Evolutionary conservation across 2,113 vertebrate species (phyloP).

Genomic region (Lycaon pictus): DNA sequence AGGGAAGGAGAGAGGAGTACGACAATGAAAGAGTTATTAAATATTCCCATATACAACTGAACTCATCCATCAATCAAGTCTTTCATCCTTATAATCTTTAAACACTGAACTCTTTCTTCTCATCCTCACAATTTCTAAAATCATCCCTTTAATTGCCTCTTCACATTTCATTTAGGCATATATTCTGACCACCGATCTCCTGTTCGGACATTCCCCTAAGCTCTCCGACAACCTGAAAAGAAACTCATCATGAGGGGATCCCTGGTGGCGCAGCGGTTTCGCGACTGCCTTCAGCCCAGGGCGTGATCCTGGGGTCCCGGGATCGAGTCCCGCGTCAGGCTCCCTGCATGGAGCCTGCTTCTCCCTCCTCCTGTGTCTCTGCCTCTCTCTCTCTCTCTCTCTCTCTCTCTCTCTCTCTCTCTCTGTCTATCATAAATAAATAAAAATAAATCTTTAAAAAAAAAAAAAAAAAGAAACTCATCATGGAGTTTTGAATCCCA

Average conservation of each 20-base stretch:
- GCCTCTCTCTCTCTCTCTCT: too few relatives aligned
- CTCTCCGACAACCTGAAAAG: background rate
- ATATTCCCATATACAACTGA: background rate
- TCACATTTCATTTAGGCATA: background rate
- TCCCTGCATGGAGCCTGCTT: too few relatives aligned
- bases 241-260: background rate
- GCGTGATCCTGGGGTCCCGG: too few relatives aligned
- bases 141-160: background rate
- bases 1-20: background rate
- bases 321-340: too few relatives aligned
- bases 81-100: background rate
- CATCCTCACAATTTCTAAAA: background rate
- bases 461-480: conserved; percentile 19
- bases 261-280: too few relatives aligned
- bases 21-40: background rate
- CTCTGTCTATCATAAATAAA: too few relatives aligned
- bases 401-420: too few relatives aligned
- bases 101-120: conserved; percentile 21
- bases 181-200: background rate
- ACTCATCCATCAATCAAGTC: background rate
- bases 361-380: too few relatives aligned
- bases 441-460: too few relatives aligned
- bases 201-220: background rate
- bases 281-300: too few relatives aligned
- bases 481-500: background rate